Conservation (phyloP, 53 echinoderm and acorn worm genomes). For the Patiria pectinifera region DNA sequence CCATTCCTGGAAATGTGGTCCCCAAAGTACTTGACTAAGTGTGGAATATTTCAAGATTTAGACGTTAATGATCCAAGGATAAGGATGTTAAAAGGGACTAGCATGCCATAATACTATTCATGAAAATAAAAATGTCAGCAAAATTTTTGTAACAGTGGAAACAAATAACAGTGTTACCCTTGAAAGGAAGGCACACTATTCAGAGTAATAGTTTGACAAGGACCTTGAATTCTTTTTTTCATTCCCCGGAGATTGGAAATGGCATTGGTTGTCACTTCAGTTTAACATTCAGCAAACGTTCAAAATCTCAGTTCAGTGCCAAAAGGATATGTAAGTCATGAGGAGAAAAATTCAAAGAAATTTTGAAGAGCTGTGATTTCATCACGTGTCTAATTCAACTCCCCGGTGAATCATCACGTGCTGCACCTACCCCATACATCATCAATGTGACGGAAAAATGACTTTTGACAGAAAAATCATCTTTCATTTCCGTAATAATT, state of each 20-base stretch:
- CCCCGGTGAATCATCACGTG: neutral
- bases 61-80: neutral
- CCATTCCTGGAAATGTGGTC: neutral
- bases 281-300: neutral
- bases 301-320: neutral
- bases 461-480: neutral
- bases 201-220: neutral
- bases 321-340: neutral
- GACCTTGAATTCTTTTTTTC: neutral
- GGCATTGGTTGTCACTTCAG: neutral
- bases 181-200: neutral
- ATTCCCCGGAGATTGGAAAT: neutral
- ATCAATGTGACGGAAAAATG: neutral
- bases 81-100: neutral
- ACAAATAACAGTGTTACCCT: neutral
- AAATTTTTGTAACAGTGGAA: neutral
- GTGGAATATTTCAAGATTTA: neutral
- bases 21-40: neutral
- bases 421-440: neutral
- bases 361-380: neutral
- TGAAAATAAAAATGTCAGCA: too few species aligned
- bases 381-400: neutral
- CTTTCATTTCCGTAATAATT: neutral
- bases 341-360: neutral
- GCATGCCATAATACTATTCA: too few species aligned